A percentile compares a stretch with the other conserved stretches of the same genome.
phyloP scores from a whole-genome alignment of 2,888 invertebrate species.

The Parnassius apollo region DNA sequence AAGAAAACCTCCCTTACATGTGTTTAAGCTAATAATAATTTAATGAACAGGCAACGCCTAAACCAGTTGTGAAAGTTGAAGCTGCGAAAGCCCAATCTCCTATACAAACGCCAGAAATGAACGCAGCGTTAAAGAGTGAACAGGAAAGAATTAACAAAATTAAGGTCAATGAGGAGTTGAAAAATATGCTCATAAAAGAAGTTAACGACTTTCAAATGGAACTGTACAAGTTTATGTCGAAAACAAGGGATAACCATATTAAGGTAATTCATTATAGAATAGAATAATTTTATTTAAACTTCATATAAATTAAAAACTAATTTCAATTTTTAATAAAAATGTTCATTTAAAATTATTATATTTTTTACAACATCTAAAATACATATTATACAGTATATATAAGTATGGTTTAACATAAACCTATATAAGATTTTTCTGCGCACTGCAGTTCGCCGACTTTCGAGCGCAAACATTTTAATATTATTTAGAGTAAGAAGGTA shows the following conservation, averaged over 20 bases:
- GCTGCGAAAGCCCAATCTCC: constrained; percentile 24
- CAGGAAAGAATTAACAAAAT: constrained; percentile 58
- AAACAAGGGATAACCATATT: constrained; percentile 73
- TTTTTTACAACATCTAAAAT: no score
- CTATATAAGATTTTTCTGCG: no score
- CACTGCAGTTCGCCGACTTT: no score
- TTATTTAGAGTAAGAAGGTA: no score
- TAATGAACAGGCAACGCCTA: constrained; percentile 8
- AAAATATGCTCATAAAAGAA: constrained; percentile 83
- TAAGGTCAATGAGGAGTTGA: constrained; percentile 71
- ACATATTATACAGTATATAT: no score
- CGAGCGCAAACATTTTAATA: no score
- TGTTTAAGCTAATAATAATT: background rate
- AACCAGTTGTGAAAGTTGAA: constrained; percentile 10
- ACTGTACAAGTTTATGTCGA: constrained; percentile 80
- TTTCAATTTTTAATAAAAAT: no score
- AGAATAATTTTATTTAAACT: no score
- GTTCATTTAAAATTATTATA: no score
- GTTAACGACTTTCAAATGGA: constrained; percentile 84
- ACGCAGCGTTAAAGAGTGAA: constrained; percentile 60
- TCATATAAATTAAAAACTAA: no score
- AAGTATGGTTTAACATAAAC: no score
- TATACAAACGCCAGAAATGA: constrained; percentile 41
- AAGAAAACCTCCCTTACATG: no score
- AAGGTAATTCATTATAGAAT: constrained; percentile 64